These are phyloP conservation scores for Muscicapa adusta DNA, from an alignment of 2,113 vertebrate genomes.

Conservation along the genomic window DNA sequence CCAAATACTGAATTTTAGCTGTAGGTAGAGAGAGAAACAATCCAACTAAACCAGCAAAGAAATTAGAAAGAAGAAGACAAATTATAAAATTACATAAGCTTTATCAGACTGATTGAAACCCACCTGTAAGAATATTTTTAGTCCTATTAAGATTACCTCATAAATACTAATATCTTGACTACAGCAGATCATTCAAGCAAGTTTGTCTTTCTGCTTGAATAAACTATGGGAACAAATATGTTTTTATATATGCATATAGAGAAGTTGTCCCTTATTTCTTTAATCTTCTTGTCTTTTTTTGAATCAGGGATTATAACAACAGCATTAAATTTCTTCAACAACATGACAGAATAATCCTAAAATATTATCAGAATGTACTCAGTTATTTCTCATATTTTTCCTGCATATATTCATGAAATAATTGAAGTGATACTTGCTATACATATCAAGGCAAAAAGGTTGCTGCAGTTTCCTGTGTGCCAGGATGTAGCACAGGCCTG, in stretches of 20 bases:
- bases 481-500: neutral
- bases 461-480: neutral
- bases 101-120: neutral
- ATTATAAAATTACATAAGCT: neutral
- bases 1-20: conserved; percentile 32
- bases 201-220: neutral
- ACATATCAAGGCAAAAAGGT: neutral
- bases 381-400: neutral
- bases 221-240: neutral
- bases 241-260: neutral
- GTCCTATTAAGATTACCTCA: neutral
- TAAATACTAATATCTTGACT: neutral
- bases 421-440: neutral
- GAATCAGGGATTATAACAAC: accelerated
- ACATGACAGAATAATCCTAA: neutral
- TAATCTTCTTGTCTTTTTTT: neutral
- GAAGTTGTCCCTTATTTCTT: neutral
- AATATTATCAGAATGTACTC: neutral
- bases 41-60: neutral
- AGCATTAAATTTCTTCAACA: neutral
- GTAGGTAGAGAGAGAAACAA: neutral
- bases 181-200: neutral
- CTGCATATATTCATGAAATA: neutral
- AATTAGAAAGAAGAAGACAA: neutral
- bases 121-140: neutral